Evolutionary conservation across 1,140 invertebrate genomes (phyloP).

Genomic region (Bombus affinis): DNA sequence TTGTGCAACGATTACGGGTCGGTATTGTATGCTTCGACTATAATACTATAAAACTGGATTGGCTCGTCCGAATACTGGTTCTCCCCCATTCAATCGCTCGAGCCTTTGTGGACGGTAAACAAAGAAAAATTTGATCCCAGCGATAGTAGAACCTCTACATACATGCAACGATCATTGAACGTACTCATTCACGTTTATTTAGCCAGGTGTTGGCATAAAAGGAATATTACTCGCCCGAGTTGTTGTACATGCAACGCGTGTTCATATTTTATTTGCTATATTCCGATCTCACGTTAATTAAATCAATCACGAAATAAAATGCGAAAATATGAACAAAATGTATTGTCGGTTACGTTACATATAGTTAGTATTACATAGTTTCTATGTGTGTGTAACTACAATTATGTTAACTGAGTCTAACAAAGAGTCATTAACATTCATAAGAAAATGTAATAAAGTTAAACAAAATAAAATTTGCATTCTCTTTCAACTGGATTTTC

Average conservation of each 20-base stretch:
- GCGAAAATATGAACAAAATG: background rate
- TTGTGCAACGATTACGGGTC: conserved; percentile 38
- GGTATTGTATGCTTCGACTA: conserved; percentile 45
- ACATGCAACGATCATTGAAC: conserved; percentile 1
- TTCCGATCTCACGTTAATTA: conserved; percentile 11
- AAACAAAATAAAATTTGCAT: background rate
- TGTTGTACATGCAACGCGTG: background rate
- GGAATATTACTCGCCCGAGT: conserved; percentile 23
- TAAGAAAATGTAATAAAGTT: background rate
- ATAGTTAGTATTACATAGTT: background rate
- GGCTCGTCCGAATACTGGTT: conserved; percentile 25
- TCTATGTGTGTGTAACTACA: background rate
- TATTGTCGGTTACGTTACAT: background rate
- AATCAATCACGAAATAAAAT: background rate
- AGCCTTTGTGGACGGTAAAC: conserved; percentile 64
- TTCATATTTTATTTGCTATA: background rate
- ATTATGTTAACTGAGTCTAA: background rate
- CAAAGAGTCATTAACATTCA: background rate
- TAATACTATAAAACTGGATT: conserved; percentile 53
- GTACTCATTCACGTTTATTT: conserved; percentile 25
- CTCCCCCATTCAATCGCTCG: conserved; percentile 41
- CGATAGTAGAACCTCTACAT: conserved; percentile 18
- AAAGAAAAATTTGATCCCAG: conserved; percentile 70
- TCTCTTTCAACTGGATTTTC: background rate
- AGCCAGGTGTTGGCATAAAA: conserved; percentile 12